Evolutionary conservation across 2,888 invertebrate species (phyloP).

Genomic region (Caenorhabditis angaria): DNA sequence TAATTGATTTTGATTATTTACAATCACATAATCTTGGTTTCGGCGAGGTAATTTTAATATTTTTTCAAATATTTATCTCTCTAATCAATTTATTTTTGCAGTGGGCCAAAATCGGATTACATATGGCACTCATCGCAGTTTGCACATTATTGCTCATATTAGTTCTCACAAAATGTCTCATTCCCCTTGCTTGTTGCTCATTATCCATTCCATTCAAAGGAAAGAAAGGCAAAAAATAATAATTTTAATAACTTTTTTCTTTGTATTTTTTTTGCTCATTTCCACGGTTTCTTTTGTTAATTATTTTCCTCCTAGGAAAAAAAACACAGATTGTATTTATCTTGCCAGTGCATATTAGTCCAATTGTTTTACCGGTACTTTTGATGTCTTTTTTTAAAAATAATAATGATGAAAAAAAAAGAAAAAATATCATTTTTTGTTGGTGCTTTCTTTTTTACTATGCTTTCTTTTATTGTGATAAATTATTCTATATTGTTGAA

Average conservation of each 20-base stretch:
- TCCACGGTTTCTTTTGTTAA: constrained; percentile 2
- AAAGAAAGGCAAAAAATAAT: constrained; percentile 10
- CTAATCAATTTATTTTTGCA: constrained; percentile 13
- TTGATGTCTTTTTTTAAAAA: background rate
- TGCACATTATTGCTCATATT: constrained; percentile 19
- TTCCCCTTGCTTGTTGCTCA: constrained; percentile 38
- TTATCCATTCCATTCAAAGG: constrained; percentile 25
- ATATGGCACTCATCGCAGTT: constrained; percentile 19
- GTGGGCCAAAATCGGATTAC: constrained; percentile 35
- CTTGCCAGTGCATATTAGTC: constrained; percentile 1
- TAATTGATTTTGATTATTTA: constrained; percentile 35
- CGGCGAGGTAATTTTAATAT: constrained; percentile 16
- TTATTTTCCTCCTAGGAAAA: constrained; percentile 1
- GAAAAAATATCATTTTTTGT: background rate
- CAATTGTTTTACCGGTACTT: background rate
- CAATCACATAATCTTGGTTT: constrained; percentile 27
- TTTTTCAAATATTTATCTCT: background rate
- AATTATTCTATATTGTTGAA: background rate
- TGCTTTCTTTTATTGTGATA: background rate
- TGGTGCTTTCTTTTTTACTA: constrained; percentile 4
- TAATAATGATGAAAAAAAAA: constrained; percentile 10
- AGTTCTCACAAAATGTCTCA: constrained; percentile 27
- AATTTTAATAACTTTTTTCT: background rate
- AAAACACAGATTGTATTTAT: background rate
- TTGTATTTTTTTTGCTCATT: background rate